A percentile compares a stretch with the other conserved stretches of the same genome.
phyloP scores from a whole-genome alignment of 2,797 vertebrate species.

The Limnodromus scolopaceus region DNA sequence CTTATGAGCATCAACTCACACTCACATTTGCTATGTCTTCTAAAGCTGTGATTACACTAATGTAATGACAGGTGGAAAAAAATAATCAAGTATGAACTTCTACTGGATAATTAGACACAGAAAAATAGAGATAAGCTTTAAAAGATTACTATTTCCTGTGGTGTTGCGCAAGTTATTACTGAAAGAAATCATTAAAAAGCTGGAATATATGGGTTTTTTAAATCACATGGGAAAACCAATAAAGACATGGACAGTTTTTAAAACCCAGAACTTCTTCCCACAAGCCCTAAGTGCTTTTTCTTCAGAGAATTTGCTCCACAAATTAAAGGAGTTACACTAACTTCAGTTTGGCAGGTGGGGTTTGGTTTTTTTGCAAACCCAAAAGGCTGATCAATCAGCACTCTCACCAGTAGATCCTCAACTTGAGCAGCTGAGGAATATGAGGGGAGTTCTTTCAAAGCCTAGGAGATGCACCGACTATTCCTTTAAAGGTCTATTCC shows the following conservation, averaged over 20 bases:
- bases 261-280: not conserved
- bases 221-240: not conserved
- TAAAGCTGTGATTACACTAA: not conserved
- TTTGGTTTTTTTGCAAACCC: not conserved
- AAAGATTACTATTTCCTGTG: not conserved
- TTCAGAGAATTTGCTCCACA: not conserved
- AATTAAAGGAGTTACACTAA: not conserved
- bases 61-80: not conserved
- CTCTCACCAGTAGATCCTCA: not conserved
- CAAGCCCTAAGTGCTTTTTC: not conserved
- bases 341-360: not conserved
- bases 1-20: not conserved
- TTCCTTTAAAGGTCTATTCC: not conserved
- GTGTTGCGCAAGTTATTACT: not conserved
- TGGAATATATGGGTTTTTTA: not conserved
- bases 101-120: not conserved
- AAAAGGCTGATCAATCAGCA: not conserved
- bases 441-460: not conserved
- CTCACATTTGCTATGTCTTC: not conserved
- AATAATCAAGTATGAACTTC: not conserved
- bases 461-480: not conserved
- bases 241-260: not conserved
- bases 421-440: not conserved
- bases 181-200: not conserved
- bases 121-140: not conserved